A percentile compares a stretch with the other conserved stretches of the same genome.
Conservation (phyloP, 2,888 invertebrate species). For the Acrobasis consociella region DNA sequence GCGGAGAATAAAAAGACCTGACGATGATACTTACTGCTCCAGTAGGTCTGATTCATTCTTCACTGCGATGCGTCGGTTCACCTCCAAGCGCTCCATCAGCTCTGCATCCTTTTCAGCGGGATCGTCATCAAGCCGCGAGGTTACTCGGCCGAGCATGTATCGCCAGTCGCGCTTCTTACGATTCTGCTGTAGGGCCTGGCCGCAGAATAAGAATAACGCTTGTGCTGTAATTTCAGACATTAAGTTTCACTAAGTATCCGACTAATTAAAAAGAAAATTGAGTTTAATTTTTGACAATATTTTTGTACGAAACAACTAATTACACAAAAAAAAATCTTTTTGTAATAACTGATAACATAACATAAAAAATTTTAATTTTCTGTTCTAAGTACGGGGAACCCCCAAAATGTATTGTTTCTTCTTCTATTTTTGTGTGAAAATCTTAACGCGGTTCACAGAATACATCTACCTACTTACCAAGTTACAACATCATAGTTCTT, state of each 20-base stretch:
- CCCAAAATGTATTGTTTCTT: too few species aligned
- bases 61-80: constrained; percentile 62
- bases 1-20: too few species aligned
- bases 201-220: constrained; percentile 58
- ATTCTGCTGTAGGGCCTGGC: constrained; percentile 55
- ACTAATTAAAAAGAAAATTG: too few species aligned
- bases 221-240: constrained; percentile 42
- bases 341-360: too few species aligned
- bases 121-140: constrained; percentile 57
- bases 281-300: neutral
- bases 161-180: constrained; percentile 65
- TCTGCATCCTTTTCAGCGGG: constrained; percentile 81
- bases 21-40: constrained; percentile 42
- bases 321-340: too few species aligned
- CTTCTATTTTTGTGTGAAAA: too few species aligned
- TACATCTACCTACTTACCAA: too few species aligned
- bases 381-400: too few species aligned
- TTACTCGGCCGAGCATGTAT: constrained; percentile 57
- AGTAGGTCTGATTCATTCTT: constrained; percentile 53
- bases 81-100: constrained; percentile 76
- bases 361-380: too few species aligned
- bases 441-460: too few species aligned
- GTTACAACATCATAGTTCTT: too few species aligned
- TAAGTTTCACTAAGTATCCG: too few species aligned
- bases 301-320: neutral